A percentile compares a stretch with the other conserved stretches of the same genome.
These are phyloP conservation scores for Sebastiscus albofasciatus DNA, from an alignment of 2,797 vertebrate genomes.

Conservation along the genomic window DNA sequence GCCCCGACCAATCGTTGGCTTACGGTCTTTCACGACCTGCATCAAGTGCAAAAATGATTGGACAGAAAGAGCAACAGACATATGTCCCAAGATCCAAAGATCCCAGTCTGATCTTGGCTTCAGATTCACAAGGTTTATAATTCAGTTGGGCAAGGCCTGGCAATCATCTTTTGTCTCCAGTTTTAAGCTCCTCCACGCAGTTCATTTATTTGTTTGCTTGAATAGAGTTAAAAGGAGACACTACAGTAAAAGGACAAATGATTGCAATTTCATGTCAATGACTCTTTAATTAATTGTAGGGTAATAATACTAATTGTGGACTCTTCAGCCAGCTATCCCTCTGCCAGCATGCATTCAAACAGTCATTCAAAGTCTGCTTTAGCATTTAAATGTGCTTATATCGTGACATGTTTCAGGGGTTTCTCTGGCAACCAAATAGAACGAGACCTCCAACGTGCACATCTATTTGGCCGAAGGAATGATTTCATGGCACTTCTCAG, in stretches of 20 bases:
- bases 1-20: background rate
- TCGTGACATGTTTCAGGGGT: background rate
- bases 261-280: background rate
- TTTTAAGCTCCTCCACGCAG: background rate
- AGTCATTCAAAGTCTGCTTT: background rate
- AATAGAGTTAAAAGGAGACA: background rate
- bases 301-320: background rate
- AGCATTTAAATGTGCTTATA: background rate
- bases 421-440: background rate
- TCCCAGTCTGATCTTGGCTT: background rate
- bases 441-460: background rate
- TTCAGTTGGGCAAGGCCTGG: background rate
- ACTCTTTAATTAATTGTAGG: background rate
- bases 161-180: background rate
- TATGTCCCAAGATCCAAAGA: background rate
- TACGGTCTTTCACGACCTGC: background rate
- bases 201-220: background rate
- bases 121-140: background rate
- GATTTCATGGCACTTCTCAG: background rate
- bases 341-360: background rate
- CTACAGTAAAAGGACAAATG: background rate
- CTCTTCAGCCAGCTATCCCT: background rate
- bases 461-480: background rate
- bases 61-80: background rate
- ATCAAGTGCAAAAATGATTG: background rate